Conservation (phyloP, 1,140 invertebrate genomes). For the Lycorma delicatula region DNA sequence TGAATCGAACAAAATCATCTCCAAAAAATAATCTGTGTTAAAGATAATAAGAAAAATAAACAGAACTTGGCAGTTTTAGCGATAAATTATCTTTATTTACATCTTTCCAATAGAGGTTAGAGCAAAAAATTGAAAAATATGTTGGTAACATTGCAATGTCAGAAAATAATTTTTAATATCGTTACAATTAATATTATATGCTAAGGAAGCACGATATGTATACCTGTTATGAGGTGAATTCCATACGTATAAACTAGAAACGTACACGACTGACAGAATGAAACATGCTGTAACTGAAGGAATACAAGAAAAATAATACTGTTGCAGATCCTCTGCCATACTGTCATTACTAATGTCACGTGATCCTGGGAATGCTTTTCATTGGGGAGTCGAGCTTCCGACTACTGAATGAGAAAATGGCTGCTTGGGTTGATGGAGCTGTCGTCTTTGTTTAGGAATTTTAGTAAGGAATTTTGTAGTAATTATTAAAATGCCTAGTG, state of each 20-base stretch:
- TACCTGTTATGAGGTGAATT: constrained; percentile 61
- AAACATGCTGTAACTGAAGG: constrained; percentile 46
- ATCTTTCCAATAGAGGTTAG: too few species aligned
- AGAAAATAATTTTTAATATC: background rate
- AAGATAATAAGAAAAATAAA: too few species aligned
- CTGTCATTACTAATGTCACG: constrained; percentile 35
- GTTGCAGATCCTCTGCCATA: constrained; percentile 32
- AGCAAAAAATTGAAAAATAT: constrained; percentile 8
- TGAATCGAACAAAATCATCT: too few species aligned
- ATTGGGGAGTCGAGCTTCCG: constrained; percentile 22
- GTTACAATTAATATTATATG: background rate
- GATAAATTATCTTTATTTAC: too few species aligned
- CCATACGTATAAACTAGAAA: constrained; percentile 78
- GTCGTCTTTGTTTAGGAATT: constrained; percentile 53
- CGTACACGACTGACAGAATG: constrained; percentile 62
- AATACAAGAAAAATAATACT: constrained; percentile 23
- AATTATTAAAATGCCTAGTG: constrained; percentile 71
- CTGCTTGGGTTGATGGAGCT: constrained; percentile 50
- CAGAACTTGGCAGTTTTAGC: too few species aligned
- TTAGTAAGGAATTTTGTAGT: constrained; percentile 8
- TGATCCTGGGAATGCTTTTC: constrained; percentile 15
- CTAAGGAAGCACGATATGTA: constrained; percentile 19
- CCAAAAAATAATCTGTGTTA: too few species aligned
- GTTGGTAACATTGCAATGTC: background rate
- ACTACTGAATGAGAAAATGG: constrained; percentile 47